Percentiles rank a stretch among this genome's conserved stretches.
These are phyloP conservation scores for Pedetes capensis DNA, from an alignment of 2,113 vertebrate genomes.

Conservation along the genomic window DNA sequence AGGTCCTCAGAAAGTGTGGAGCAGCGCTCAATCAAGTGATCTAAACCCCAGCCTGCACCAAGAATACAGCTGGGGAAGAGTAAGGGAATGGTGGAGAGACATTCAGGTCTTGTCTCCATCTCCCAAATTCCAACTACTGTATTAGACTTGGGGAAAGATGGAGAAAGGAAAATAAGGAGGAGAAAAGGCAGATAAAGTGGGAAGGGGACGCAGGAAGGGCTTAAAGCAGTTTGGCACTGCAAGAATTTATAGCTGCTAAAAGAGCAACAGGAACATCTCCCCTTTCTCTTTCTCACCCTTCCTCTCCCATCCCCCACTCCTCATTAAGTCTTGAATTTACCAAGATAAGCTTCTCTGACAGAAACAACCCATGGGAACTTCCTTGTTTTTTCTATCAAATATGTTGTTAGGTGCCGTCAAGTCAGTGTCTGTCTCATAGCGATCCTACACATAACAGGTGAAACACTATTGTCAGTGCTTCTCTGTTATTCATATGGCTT, in stretches of 20 bases:
- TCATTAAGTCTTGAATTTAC: not conserved
- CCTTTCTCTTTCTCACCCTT: slow-evolving; percentile 21
- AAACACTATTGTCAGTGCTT: too few species aligned
- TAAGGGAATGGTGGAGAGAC: not conserved
- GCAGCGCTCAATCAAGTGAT: too few species aligned
- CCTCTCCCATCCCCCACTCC: not conserved
- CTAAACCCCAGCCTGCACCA: too few species aligned
- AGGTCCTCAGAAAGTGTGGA: too few species aligned
- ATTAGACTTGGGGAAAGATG: not conserved
- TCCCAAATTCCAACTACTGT: not conserved
- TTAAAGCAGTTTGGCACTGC: not conserved
- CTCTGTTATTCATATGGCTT: too few species aligned
- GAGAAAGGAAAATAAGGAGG: not conserved
- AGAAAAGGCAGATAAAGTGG: not conserved
- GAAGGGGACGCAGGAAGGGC: not conserved
- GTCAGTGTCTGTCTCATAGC: too few species aligned
- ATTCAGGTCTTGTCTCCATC: not conserved
- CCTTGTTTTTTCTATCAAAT: not conserved
- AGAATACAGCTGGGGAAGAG: not conserved
- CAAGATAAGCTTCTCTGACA: slow-evolving; percentile 11
- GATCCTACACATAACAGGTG: too few species aligned
- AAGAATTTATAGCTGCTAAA: not conserved
- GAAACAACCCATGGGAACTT: slow-evolving; percentile 22
- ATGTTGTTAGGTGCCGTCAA: too few species aligned
- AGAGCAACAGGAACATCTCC: not conserved